Evolutionary conservation across 2,113 vertebrate genomes (phyloP), one percentile per base, ranked within the genome.

Genomic region (Phoenicopterus ruber): DNA sequence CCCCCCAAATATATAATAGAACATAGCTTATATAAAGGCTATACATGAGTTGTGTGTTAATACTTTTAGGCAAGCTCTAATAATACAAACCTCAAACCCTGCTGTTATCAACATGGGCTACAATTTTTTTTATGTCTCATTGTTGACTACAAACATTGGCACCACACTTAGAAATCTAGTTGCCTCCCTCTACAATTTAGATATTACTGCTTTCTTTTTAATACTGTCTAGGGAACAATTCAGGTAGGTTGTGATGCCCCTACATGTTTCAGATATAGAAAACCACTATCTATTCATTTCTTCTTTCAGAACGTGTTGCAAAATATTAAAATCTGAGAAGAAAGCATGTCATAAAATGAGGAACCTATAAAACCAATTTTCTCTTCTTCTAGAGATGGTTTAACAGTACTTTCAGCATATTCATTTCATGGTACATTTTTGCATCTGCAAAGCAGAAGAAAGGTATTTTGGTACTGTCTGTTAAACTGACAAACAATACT

Each of bases 81-180:
- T 94, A 98, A 97, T 69, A 92, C 84, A 95, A 97, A 82, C 71
- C 86, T 96, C 94, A 97, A 97, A 97, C 70, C 63, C 79, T 96
- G 95, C 86, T 96, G 92, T 82, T 96, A 88, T 86, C 78, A 97
- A 94, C 85, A 97, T 10, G 82, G 86, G 91, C 71, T 96, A 95
- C 94, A 96, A 95, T 95, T 94, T 96, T 96, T 96, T 97, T 97
- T 93, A 96, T 96, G 95, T 90, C 80, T 97, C 88, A 95, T 82
- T 96, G 95, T 94, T 97, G 96, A 96, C 95, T 95, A 96, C 93
- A 97, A 97, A 97, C 94, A 96, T 88, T 97, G 96, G 91, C 93
- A 97, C 72, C 84, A 96, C 82, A 95, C 83, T 97, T 94, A 96
- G 94, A 96, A 96, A 96, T 94, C 82, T 93, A 97, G 67, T 72